phyloP scores from a whole-genome alignment of 1,140 invertebrate genomes.

The Drosophila orosa region DNA sequence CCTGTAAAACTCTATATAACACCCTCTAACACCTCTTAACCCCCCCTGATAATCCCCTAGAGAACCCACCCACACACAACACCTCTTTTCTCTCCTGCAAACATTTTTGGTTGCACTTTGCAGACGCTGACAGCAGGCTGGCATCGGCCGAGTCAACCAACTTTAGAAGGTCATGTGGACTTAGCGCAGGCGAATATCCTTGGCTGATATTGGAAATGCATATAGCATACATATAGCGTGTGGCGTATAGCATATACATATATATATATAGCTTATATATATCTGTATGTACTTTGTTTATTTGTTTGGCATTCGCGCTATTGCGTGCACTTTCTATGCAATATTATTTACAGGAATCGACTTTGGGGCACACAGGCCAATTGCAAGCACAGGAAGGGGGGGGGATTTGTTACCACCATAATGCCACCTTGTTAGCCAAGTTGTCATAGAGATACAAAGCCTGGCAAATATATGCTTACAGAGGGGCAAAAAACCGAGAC shows the following conservation, averaged over 20 bases:
- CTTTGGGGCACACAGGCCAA: constrained; percentile 43
- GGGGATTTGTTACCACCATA: not conserved
- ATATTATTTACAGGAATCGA: constrained; percentile 54
- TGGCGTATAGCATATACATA: not conserved
- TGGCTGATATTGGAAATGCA: constrained; percentile 77
- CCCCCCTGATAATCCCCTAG: not conserved
- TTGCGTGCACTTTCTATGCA: constrained; percentile 56
- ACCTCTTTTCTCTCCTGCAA: constrained; percentile 1
- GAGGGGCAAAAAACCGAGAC: not conserved
- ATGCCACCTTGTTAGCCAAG: constrained; percentile 28
- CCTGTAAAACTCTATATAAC: not conserved
- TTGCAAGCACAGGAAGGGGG: constrained; percentile 9
- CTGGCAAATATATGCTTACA: constrained; percentile 2
- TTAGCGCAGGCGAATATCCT: constrained; percentile 78
- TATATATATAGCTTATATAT: constrained; percentile 6
- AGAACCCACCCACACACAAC: not conserved
- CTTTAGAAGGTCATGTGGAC: constrained; percentile 82
- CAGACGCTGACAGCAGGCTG: constrained; percentile 34
- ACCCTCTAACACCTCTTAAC: not conserved
- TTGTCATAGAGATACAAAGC: constrained; percentile 18
- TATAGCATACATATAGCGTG: constrained; percentile 22
- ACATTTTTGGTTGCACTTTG: constrained; percentile 20
- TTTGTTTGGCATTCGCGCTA: constrained; percentile 43
- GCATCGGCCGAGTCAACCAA: constrained; percentile 75
- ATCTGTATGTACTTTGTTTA: constrained; percentile 28